Base-by-base conservation (phyloP, 2,113 vertebrate genomes). In the Colossoma macropomum region DNA sequence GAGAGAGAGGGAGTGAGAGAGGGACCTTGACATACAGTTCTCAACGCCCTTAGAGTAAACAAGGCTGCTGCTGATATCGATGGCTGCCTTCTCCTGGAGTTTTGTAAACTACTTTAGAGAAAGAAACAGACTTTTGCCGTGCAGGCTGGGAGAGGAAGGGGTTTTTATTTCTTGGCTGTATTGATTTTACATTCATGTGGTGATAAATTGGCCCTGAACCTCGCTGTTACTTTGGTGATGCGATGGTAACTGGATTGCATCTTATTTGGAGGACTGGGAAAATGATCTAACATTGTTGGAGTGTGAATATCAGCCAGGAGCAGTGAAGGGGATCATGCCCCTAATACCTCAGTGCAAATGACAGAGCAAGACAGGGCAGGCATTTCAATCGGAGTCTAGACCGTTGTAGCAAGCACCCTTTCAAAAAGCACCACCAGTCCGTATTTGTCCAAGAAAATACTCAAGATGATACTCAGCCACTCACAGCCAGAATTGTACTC, bases 271-370 rank as follows among this genome's bases (percentile, higher is more conserved):
- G 19, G 23, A 30, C 73, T 70, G 28, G 45, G 50, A 32, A 77
- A 70, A 82, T 70, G n/a, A 77, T 82, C 34, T 23, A 56, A 27
- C 45, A 59, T 74, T 52, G 70, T 65, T 45, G 34, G 68, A 71
- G 68, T 30, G 69, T 30, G 69, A 54, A 81, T 38, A 63, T 65
- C 60, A 77, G 68, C 32, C 9, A 60, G 34, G 8, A 76, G 32
- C 62, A 12, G 62, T 10, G 27, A 15, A 48, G 0, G n/a, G 0
- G 48, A 82, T 75, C 65, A 69, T 32, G 25, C 72, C 50, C 60
- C 1, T 75, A 68, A 69, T 45, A 59, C 73, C 62, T 41, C 45
- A 12, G 72, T 56, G 41, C 17, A 60, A 69, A 76, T 45, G 63
- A 69, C 48, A 75, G 48, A 9, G n/a, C 4, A 23, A 50, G 27